A percentile compares a stretch with the other conserved stretches of the same genome.
Conservation (phyloP, 1,140 invertebrate genomes). For the Frieseomelitta varia region DNA sequence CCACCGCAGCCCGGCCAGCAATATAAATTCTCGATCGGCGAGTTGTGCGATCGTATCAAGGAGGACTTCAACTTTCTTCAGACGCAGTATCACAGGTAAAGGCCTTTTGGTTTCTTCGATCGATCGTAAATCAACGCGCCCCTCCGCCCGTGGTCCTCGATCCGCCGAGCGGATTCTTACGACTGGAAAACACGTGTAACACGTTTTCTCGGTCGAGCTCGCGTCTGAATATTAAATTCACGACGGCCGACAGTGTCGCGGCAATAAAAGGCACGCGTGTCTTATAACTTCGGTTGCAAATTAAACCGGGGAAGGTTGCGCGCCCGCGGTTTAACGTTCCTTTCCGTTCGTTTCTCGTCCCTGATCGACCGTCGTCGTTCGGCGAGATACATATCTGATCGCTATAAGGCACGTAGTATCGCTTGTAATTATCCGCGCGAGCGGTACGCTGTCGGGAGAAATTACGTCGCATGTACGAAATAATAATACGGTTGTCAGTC, state of each 20-base stretch:
- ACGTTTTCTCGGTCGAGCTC: background rate
- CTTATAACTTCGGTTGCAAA: background rate
- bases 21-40: conserved; percentile 95
- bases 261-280: background rate
- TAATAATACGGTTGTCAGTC: background rate
- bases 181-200: background rate
- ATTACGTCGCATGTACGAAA: background rate
- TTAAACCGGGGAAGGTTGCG: background rate
- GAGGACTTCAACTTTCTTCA: conserved; percentile 94
- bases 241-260: background rate
- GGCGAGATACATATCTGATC: background rate
- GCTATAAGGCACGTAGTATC: too few species aligned
- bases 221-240: too few species aligned
- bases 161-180: too few species aligned
- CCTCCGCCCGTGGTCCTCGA: background rate
- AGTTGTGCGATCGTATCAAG: conserved; percentile 95
- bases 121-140: conserved; percentile 17
- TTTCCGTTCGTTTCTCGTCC: background rate
- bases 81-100: conserved; percentile 93
- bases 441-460: background rate
- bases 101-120: conserved; percentile 12
- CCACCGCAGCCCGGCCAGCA: conserved; percentile 92
- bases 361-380: background rate
- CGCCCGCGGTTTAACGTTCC: background rate
- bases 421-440: background rate